phyloP scores from a whole-genome alignment of 2,888 invertebrate species.

The Cheilosia vulpina region DNA sequence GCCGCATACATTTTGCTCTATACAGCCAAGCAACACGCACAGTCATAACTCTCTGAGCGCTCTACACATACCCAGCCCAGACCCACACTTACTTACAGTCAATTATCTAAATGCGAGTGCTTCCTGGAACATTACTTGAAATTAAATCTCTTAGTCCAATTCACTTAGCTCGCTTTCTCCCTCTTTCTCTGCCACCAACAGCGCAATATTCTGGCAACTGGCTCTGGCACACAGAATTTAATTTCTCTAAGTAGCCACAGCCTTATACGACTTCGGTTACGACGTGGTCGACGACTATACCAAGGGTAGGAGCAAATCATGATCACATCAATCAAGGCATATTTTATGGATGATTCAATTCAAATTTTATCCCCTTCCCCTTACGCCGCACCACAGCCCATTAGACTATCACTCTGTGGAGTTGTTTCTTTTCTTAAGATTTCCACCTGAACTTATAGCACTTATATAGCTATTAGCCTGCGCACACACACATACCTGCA shows the following conservation, averaged over 20 bases:
- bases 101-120: constrained; percentile 57
- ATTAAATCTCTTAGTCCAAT: constrained; percentile 64
- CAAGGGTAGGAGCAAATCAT: constrained; percentile 12
- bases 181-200: not conserved
- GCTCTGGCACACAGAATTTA: constrained; percentile 36
- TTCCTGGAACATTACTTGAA: constrained; percentile 46
- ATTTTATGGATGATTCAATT: constrained; percentile 68
- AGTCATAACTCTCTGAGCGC: not conserved
- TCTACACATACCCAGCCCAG: not conserved
- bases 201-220: constrained; percentile 21
- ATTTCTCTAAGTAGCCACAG: constrained; percentile 61
- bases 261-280: not conserved
- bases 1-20: too few species aligned
- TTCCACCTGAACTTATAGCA: constrained; percentile 18
- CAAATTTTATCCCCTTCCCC: constrained; percentile 38
- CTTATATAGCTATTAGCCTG: constrained; percentile 39
- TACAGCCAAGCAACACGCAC: not conserved
- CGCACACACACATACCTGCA: not conserved
- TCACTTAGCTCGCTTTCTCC: constrained; percentile 33
- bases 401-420: constrained; percentile 10
- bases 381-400: not conserved
- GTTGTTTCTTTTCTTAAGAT: constrained; percentile 10
- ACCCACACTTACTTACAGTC: constrained; percentile 33
- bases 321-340: constrained; percentile 66
- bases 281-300: not conserved